Evolutionary conservation across 2,888 invertebrate genomes (phyloP).

Genomic region (Callyntrura guangdongensis): DNA sequence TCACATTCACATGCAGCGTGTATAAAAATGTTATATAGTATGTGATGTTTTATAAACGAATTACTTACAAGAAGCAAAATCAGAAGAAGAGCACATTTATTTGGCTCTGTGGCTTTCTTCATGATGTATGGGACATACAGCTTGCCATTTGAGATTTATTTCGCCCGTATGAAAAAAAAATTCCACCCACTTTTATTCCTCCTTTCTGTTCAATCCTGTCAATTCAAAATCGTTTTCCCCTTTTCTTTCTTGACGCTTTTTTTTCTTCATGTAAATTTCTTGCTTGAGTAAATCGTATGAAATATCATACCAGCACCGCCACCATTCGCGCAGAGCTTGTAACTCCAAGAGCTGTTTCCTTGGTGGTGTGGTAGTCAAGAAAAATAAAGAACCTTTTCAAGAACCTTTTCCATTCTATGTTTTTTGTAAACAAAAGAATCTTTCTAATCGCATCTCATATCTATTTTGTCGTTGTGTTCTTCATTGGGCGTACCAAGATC

Average conservation of each 20-base stretch:
- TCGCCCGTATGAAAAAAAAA: slow-evolving; percentile 79
- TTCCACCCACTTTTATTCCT: slow-evolving; percentile 77
- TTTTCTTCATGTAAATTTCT: slow-evolving; percentile 69
- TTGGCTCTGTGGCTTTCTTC: slow-evolving; percentile 69
- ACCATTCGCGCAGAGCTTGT: neutral
- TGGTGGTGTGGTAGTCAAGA: neutral
- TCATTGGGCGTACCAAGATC: neutral
- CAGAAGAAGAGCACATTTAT: slow-evolving; percentile 63
- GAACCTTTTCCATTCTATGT: neutral
- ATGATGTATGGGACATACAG: slow-evolving; percentile 77
- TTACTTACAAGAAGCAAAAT: slow-evolving; percentile 36
- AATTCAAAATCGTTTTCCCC: slow-evolving; percentile 68
- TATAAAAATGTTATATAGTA: neutral
- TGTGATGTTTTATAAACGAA: slow-evolving; percentile 25
- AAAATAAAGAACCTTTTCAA: neutral
- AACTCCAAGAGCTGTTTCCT: neutral
- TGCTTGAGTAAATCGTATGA: slow-evolving; percentile 51
- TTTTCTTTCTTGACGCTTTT: slow-evolving; percentile 47
- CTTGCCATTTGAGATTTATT: slow-evolving; percentile 78
- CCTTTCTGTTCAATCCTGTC: slow-evolving; percentile 69
- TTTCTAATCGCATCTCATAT: neutral
- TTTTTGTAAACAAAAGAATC: slow-evolving; percentile 31
- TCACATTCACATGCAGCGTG: neutral
- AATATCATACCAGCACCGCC: neutral
- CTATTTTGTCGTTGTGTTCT: neutral